Evolutionary conservation across 2,113 vertebrate genomes (phyloP).

Genomic region (Neodontobutis hainanensis): DNA sequence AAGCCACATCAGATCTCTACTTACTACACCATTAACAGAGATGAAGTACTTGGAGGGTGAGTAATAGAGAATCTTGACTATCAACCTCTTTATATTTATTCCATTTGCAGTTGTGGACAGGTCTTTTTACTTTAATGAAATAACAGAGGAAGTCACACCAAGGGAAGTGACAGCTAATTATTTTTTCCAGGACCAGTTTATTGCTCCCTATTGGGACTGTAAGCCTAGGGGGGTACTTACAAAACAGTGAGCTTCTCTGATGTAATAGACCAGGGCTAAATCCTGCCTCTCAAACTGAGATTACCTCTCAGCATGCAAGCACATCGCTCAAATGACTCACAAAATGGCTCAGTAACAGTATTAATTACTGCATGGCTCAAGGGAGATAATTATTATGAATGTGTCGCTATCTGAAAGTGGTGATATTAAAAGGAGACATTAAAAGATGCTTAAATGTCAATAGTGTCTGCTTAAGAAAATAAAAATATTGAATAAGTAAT

Average conservation of each 20-base stretch:
- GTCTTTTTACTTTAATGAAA: slow-evolving; percentile 26
- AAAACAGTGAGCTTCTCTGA: slow-evolving; percentile 36
- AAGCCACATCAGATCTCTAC: slow-evolving; percentile 84
- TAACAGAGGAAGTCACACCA: slow-evolving; percentile 32
- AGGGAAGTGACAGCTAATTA: slow-evolving; percentile 3
- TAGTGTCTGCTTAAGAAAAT: too few species aligned
- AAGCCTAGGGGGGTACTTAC: slow-evolving; percentile 18
- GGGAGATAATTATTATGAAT: slow-evolving; percentile 10
- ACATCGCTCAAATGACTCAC: slow-evolving; percentile 49
- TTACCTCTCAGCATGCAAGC: slow-evolving; percentile 50
- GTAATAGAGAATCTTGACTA: slow-evolving; percentile 34
- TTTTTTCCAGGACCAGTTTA: slow-evolving; percentile 39
- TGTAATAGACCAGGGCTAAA: slow-evolving; percentile 52
- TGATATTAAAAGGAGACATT: not conserved
- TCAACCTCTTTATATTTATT: slow-evolving; percentile 40
- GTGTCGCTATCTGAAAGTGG: not conserved
- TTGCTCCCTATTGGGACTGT: slow-evolving; percentile 30
- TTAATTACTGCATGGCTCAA: slow-evolving; percentile 19
- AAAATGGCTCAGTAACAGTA: slow-evolving; percentile 17
- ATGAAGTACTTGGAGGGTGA: slow-evolving; percentile 94
- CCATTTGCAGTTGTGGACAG: not conserved
- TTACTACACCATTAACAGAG: slow-evolving; percentile 86
- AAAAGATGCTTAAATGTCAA: not conserved
- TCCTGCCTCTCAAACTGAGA: slow-evolving; percentile 53
- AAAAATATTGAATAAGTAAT: too few species aligned